phyloP scores from a whole-genome alignment of 2,113 vertebrate genomes.

The Macquaria australasica region DNA sequence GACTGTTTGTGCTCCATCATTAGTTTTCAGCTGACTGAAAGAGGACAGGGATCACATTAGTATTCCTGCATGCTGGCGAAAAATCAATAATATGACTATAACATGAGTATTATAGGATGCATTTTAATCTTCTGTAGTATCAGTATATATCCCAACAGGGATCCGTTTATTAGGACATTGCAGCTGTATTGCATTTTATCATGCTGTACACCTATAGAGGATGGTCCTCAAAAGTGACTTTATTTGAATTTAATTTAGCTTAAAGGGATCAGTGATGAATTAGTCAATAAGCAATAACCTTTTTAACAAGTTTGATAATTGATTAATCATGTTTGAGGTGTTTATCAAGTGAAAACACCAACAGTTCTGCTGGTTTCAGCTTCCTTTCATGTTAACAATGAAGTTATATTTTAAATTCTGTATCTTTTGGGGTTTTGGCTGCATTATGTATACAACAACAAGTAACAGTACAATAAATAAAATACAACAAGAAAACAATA shows the following conservation, averaged over 20 bases:
- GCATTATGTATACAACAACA: background rate
- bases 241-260: background rate
- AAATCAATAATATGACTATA: background rate
- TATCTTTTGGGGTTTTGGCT: background rate
- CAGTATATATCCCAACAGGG: too few relatives aligned
- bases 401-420: background rate
- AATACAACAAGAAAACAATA: background rate
- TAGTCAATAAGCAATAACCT: background rate
- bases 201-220: too few relatives aligned
- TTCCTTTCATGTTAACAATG: background rate
- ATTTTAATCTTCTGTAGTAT: background rate
- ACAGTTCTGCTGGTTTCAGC: background rate
- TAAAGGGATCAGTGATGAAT: background rate
- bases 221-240: too few relatives aligned
- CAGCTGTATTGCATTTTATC: background rate
- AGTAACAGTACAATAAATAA: background rate
- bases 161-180: background rate
- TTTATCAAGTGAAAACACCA: background rate
- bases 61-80: background rate
- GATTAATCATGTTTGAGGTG: background rate
- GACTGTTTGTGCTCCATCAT: constrained; percentile 1
- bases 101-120: background rate
- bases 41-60: background rate
- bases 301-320: background rate
- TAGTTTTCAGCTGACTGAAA: background rate